phyloP scores from a whole-genome alignment of 2,113 vertebrate genomes.

The Amphiprion ocellaris region DNA sequence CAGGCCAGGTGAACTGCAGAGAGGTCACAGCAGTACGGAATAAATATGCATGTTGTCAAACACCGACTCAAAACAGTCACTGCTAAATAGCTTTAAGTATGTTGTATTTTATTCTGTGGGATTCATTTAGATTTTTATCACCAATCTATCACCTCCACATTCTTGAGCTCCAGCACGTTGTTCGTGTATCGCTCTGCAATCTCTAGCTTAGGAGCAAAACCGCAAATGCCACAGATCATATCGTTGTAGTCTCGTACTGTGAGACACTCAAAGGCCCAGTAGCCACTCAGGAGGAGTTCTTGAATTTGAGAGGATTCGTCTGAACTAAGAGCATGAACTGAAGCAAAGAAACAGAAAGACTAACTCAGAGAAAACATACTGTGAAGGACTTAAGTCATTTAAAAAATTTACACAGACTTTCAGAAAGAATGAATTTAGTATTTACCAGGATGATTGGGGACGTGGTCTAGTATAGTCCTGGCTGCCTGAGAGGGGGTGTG shows the following conservation, averaged over 20 bases:
- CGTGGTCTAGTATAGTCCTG: constrained; percentile 84
- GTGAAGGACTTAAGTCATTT: neutral
- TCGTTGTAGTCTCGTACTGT: constrained; percentile 98
- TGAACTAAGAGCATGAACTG: constrained; percentile 87
- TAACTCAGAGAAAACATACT: neutral
- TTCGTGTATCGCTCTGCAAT: constrained; percentile 89
- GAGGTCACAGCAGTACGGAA: neutral
- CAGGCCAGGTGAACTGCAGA: constrained; percentile 96
- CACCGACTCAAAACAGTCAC: neutral
- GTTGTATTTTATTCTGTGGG: too few species aligned
- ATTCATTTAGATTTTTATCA: neutral
- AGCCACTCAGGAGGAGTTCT: constrained; percentile 94
- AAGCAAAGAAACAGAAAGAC: neutral
- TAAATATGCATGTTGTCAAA: neutral
- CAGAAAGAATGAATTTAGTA: constrained; percentile 1
- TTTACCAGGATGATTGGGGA: constrained; percentile 90
- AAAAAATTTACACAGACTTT: too few species aligned
- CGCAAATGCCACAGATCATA: constrained; percentile 98
- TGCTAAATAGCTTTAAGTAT: neutral
- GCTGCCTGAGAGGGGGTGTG: constrained; percentile 89
- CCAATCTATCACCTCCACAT: constrained; percentile 88
- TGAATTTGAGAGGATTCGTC: constrained; percentile 87
- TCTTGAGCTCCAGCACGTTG: constrained; percentile 91
- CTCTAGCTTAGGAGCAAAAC: constrained; percentile 94
- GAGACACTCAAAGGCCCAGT: constrained; percentile 98